Percentiles rank a stretch among this genome's conserved stretches.
phyloP scores from a whole-genome alignment of 2,113 vertebrate genomes.

The Pluvianellus socialis region DNA sequence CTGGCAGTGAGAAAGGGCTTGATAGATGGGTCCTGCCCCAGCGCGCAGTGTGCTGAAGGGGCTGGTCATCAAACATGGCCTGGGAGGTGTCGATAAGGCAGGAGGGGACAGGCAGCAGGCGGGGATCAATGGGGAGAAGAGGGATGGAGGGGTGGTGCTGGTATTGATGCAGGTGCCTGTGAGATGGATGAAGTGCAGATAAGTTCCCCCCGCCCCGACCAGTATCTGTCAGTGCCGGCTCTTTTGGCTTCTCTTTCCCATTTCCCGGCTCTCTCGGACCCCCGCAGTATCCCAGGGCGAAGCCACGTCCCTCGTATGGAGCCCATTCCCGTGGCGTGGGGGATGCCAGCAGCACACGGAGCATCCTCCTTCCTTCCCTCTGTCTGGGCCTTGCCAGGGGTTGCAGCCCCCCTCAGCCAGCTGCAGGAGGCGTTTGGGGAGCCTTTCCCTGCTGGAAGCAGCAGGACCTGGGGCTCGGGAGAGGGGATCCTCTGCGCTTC shows the following conservation, averaged over 20 bases:
- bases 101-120: neutral
- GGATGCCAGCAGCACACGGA: neutral
- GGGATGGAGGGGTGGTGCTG: neutral
- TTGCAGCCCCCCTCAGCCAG: neutral
- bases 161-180: neutral
- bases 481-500: too few species aligned
- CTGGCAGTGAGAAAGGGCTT: neutral
- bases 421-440: neutral
- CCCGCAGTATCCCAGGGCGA: fast-evolving
- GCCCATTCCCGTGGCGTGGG: fast-evolving
- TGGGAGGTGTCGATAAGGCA: neutral
- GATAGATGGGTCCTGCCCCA: conserved; percentile 40
- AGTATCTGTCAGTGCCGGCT: fast-evolving
- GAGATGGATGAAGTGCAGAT: neutral
- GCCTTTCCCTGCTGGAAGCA: neutral
- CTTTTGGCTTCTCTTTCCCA: neutral
- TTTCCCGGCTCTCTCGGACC: fast-evolving
- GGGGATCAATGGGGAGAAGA: neutral
- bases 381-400: neutral
- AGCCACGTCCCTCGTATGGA: fast-evolving
- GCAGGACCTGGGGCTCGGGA: fast-evolving
- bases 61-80: neutral
- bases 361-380: neutral
- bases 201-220: neutral
- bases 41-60: neutral